Evolutionary conservation across 2,113 vertebrate genomes (phyloP).

Genomic region (Vidua chalybeata): DNA sequence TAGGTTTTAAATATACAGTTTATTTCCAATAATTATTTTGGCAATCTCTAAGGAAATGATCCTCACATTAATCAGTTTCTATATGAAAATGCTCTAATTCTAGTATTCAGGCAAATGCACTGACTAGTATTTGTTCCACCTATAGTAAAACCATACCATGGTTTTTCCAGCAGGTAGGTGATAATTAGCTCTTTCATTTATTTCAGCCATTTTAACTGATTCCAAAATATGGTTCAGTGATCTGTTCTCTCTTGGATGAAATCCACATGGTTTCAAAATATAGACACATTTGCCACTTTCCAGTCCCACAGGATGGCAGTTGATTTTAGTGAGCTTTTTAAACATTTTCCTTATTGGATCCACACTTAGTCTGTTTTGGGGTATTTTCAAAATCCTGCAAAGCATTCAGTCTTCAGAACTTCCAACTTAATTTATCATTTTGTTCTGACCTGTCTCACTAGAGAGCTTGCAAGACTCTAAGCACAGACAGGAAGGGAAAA

Average conservation of each 20-base stretch:
- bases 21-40: background rate
- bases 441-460: background rate
- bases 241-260: background rate
- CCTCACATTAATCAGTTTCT: background rate
- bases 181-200: slow-evolving; percentile 8
- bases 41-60: background rate
- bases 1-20: background rate
- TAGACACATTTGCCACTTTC: background rate
- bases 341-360: background rate
- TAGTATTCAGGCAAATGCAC: background rate
- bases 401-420: background rate
- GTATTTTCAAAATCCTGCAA: background rate
- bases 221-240: background rate
- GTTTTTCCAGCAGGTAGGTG: background rate
- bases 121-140: background rate
- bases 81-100: background rate
- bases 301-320: background rate
- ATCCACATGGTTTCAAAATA: background rate
- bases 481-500: background rate
- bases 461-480: background rate
- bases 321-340: background rate
- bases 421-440: slow-evolving; percentile 7
- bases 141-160: background rate
- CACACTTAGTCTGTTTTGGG: background rate
- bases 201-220: slow-evolving; percentile 17